These are phyloP conservation scores for Hystrix brachyura DNA, from an alignment of 2,113 vertebrate genomes.

Conservation along the genomic window DNA sequence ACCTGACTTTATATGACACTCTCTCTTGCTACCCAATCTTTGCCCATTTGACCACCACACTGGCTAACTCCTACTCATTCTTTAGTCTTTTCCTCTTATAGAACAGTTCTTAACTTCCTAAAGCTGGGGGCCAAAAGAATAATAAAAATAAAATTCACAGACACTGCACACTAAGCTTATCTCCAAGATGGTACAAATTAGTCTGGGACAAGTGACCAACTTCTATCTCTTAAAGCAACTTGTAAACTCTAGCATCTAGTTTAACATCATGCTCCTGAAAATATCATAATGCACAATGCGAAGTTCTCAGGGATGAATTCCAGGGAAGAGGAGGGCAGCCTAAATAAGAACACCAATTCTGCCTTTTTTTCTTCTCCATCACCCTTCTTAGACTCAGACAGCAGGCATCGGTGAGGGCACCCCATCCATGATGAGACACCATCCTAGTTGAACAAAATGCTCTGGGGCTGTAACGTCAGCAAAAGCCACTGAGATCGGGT, in stretches of 20 bases:
- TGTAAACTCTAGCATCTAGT: conserved; percentile 32
- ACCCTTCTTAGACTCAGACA: conserved; percentile 18
- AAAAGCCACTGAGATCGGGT: conserved; percentile 35
- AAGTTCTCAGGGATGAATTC: conserved; percentile 63
- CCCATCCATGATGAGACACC: background rate
- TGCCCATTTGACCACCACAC: background rate
- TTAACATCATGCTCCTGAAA: conserved; percentile 3
- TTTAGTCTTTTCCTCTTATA: conserved; percentile 20
- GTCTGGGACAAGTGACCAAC: background rate
- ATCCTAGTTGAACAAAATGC: conserved; percentile 36
- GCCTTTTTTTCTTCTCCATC: conserved; percentile 49
- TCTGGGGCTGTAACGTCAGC: conserved; percentile 23
- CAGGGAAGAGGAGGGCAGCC: conserved; percentile 12
- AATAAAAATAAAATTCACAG: background rate
- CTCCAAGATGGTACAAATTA: background rate
- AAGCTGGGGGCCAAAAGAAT: background rate
- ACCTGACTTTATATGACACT: background rate
- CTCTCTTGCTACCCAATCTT: conserved; percentile 30
- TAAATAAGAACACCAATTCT: conserved; percentile 48
- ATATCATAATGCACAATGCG: conserved; percentile 18
- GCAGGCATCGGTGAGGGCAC: background rate
- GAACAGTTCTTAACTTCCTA: conserved; percentile 16
- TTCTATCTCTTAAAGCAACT: conserved; percentile 30
- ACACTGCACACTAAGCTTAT: background rate
- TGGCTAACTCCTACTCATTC: conserved; percentile 32